phyloP scores from a whole-genome alignment of 2,797 vertebrate genomes.

The Dryobates pubescens region DNA sequence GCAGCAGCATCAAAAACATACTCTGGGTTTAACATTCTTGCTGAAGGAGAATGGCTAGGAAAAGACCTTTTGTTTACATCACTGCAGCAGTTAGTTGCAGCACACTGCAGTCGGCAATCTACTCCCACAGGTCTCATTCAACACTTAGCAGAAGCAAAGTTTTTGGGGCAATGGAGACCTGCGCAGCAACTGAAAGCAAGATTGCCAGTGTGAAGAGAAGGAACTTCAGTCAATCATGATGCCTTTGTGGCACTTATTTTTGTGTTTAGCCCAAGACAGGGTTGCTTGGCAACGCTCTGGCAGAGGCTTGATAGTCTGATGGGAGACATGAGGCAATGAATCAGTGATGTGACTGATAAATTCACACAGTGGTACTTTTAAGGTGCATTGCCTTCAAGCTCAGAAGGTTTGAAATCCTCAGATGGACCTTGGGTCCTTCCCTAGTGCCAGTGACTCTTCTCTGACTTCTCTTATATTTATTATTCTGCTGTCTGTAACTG shows the following conservation, averaged over 20 bases:
- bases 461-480: background rate
- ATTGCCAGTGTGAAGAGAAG: background rate
- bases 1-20: background rate
- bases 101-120: background rate
- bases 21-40: background rate
- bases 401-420: slow-evolving; percentile 33
- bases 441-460: background rate
- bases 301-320: slow-evolving; percentile 24
- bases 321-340: background rate
- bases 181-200: background rate
- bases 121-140: background rate
- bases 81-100: background rate
- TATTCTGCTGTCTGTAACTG: background rate
- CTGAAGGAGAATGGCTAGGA: background rate
- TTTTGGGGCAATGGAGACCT: background rate
- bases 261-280: background rate
- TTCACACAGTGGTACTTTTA: slow-evolving; percentile 18
- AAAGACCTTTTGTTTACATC: background rate
- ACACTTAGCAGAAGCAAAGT: background rate
- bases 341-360: slow-evolving; percentile 22
- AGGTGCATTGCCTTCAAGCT: slow-evolving; percentile 1
- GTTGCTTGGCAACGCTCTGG: slow-evolving; percentile 60
- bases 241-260: background rate
- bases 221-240: background rate
- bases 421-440: background rate